Evolutionary conservation across 2,888 invertebrate genomes (phyloP), one percentile per base, ranked within the genome.

Genomic region (Platycheirus albimanus): DNA sequence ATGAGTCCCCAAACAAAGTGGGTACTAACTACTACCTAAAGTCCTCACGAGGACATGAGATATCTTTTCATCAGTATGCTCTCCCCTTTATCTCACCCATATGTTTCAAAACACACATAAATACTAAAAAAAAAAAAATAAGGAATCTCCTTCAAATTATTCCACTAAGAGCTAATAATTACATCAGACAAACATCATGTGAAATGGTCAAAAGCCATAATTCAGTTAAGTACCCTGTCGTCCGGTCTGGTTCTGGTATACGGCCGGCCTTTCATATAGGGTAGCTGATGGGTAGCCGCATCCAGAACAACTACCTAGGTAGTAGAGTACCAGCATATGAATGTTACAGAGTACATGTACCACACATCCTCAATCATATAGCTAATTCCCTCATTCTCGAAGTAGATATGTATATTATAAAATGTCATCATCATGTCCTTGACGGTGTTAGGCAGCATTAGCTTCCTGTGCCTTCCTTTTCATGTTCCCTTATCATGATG

Each of bases 141-240:
- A 15, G 30, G 13, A 76, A 72, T 49, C 71, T 43, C 67, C 54
- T 61, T 56, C 49, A 72, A 83, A 83, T 77, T 67, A 83, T 63
- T 83, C 54, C 67, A 77, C 81, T 72, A 76, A 83, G 78, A 84
- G 84, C 72, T 84, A 79, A 84, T 86, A 86, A 86, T 85, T 85
- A 84, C 84, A 85, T 85, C 85, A 86, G 79, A 75, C 78, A 86
- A 86, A 85, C 85, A 86, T 85, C 86, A 85, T 80, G 77, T 75
- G 70, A 86, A 85, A 85, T 85, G 84, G 85, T 85, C 86, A 86
- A 85, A 86, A 86, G 85, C 85, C 79, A 80, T 86, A 85, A 86
- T 86, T 86, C 85, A 85, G 71, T 86, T 86, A 86, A 71, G 85
- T 69, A 75, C 80, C 80, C 76, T 74, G 66, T 64, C 70, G 69